Conservation (phyloP, 1,140 invertebrate species). For the Danaus plexippus region DNA sequence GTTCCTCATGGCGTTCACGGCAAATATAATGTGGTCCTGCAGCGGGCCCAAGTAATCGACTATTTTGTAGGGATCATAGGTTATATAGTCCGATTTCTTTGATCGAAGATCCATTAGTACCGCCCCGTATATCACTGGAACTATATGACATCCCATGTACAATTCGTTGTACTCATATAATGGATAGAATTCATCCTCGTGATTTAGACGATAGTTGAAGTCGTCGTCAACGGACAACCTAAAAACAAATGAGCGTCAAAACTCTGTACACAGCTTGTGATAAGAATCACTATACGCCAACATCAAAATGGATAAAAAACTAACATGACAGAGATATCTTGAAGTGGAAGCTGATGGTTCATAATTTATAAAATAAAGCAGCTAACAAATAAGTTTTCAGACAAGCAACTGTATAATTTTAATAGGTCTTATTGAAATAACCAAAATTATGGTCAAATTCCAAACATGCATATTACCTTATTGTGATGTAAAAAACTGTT, state of each 20-base stretch:
- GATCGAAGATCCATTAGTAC: conserved; percentile 86
- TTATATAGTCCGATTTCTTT: conserved; percentile 76
- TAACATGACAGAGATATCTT: no score
- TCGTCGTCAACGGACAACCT: conserved; percentile 68
- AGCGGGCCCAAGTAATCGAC: conserved; percentile 80
- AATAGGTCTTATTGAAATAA: no score
- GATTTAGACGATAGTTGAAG: conserved; percentile 86
- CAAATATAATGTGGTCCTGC: conserved; percentile 97
- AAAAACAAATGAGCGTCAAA: no score
- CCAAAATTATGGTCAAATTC: no score
- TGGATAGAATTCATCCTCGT: conserved; percentile 65
- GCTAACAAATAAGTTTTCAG: no score
- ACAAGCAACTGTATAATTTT: no score
- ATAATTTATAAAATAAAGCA: no score
- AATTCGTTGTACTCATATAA: no score
- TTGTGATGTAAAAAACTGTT: no score
- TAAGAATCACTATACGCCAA: conserved; percentile 90
- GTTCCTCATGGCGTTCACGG: conserved; percentile 77
- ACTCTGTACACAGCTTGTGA: conserved; percentile 80
- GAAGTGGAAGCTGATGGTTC: no score
- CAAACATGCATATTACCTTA: no score
- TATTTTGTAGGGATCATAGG: conserved; percentile 81
- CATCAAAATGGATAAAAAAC: no score
- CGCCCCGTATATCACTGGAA: conserved; percentile 94
- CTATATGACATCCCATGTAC: conserved; percentile 80